Base-by-base conservation (phyloP, 2,797 vertebrate species). In the Acrossocheilus wenchowensis region DNA sequence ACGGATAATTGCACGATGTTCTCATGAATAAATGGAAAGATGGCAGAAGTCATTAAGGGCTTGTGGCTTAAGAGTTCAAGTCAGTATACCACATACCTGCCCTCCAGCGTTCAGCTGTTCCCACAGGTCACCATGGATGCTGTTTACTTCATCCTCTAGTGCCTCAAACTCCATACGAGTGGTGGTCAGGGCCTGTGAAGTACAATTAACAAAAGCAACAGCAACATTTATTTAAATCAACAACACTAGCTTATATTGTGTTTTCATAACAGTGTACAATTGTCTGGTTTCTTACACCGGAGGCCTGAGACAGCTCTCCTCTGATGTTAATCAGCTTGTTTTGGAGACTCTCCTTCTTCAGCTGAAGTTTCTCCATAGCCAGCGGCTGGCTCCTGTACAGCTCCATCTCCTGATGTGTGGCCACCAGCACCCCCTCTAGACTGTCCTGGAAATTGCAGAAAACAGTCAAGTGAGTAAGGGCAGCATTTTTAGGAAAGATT, bases 251-350 rank as follows among this genome's bases (percentile, higher is more conserved):
- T 79, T 79, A 10, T 3, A 19, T 30, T 62, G 78, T 64, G 39
- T 50, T 36, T 64, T 57, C 5, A 10, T 36, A 9, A 23, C 34
- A 86, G 1, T 57, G 23, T 68, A 30, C 10, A 23, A 45, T 12
- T 14, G 26, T 62, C 52, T n/a, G n/a, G 68, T 74, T 72, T 1
- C 52, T 93, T 96, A 98, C 98, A 93, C 96, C 98, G 89, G 97
- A 97, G 10, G 97, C 97, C 92, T 98, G 98, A 0, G 98, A 99
- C 34, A 99, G 96, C 91, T 99, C 97, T 89, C 97, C 98, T 0
- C 98, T 95, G 89, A 98, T 98, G 92, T 97, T 97, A 93, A 99
- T 97, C 78, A 99, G 96, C 90, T 99, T 97, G 90, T 97, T 98
- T 94, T 99, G 98, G 43, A 98, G 95, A 0, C 97, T 95, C 45